A percentile compares a stretch with the other conserved stretches of the same genome.
These are phyloP conservation scores for Meta bourneti DNA, from an alignment of 2,888 invertebrate species.

Conservation along the genomic window DNA sequence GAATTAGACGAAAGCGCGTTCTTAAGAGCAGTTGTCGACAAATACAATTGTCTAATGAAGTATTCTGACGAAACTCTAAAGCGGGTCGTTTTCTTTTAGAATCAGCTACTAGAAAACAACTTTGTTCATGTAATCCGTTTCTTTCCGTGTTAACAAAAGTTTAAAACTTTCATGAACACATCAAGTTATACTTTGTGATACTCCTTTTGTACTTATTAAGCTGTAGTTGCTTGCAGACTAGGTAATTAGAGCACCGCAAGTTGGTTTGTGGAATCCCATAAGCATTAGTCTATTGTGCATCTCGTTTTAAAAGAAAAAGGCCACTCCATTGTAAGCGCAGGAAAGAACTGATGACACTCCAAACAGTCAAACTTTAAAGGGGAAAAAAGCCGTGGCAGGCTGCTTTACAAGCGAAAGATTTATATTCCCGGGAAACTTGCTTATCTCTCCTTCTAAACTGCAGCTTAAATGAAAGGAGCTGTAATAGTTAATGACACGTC, in stretches of 20 bases:
- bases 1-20: no score
- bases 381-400: background rate
- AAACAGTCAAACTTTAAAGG: background rate
- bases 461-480: constrained; percentile 22
- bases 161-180: no score
- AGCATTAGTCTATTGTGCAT: background rate
- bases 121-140: no score
- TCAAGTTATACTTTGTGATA: no score
- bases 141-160: no score
- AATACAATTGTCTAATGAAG: no score
- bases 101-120: no score
- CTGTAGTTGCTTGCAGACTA: background rate
- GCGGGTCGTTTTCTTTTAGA: no score
- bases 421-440: constrained; percentile 23
- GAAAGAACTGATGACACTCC: constrained; percentile 16
- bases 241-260: background rate
- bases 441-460: constrained; percentile 30
- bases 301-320: background rate
- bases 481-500: constrained; percentile 38
- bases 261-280: background rate
- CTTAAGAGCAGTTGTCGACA: no score
- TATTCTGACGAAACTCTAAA: no score
- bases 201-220: background rate
- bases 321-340: background rate
- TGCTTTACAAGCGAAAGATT: constrained; percentile 26